Conservation (phyloP, 1,140 invertebrate genomes). For the Leptopilina boulardi region DNA sequence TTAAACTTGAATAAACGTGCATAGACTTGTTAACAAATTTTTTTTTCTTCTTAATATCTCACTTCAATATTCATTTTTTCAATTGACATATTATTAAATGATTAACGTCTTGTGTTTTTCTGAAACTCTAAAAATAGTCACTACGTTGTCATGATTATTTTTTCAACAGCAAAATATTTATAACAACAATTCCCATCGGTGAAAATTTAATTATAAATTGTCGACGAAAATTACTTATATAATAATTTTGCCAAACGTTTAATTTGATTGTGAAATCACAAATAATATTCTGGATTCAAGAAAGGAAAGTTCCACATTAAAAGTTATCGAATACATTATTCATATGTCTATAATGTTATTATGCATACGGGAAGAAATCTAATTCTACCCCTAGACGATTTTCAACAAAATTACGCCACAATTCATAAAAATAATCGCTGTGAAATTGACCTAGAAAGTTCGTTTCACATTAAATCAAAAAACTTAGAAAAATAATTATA, state of each 20-base stretch:
- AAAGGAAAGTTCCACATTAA: not conserved
- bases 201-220: not conserved
- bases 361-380: conserved; percentile 7
- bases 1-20: not conserved
- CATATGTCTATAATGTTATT: not conserved
- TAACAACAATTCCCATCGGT: not conserved
- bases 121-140: not conserved
- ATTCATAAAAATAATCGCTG: not conserved
- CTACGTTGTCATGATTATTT: not conserved
- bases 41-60: not conserved
- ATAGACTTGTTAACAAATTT: not conserved
- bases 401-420: not conserved
- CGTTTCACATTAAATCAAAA: not conserved
- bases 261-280: not conserved
- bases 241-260: not conserved
- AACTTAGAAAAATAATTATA: not conserved
- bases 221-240: not conserved
- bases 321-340: conserved; percentile 23
- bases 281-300: not conserved
- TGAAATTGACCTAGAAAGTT: conserved; percentile 3
- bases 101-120: conserved; percentile 5
- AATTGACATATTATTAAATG: not conserved
- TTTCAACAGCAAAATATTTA: not conserved
- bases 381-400: not conserved
- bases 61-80: conserved; percentile 8